Percentiles rank a stretch among this genome's conserved stretches.
phyloP scores from a whole-genome alignment of 2,888 invertebrate genomes.

The Aporophyla lueneburgensis region DNA sequence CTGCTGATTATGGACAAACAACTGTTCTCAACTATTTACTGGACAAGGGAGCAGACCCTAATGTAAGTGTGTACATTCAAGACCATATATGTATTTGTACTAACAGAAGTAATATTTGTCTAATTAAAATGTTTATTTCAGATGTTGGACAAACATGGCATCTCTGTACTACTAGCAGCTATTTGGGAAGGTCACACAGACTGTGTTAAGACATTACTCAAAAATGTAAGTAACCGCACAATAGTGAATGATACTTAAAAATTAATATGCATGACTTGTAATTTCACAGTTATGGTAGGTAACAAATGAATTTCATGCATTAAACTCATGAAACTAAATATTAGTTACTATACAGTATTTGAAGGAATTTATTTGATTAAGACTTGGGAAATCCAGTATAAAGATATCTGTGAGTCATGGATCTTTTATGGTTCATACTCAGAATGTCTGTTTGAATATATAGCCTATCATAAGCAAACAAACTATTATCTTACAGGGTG shows the following conservation, averaged over 20 bases:
- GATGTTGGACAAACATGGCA: constrained; percentile 98
- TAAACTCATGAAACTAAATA: constrained; percentile 5
- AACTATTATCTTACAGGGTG: constrained; percentile 91
- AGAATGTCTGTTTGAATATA: constrained; percentile 2
- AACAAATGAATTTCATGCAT: constrained; percentile 21
- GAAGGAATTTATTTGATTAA: background rate
- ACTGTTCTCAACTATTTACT: constrained; percentile 97
- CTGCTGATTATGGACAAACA: constrained; percentile 98
- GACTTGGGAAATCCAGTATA: background rate
- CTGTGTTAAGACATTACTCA: constrained; percentile 96
- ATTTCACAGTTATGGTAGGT: constrained; percentile 32
- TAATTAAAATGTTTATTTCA: constrained; percentile 79
- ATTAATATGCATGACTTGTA: constrained; percentile 58
- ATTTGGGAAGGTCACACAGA: constrained; percentile 99
- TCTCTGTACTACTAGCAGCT: constrained; percentile 97
- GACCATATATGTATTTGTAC: background rate
- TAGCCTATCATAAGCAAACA: constrained; percentile 17
- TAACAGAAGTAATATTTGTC: constrained; percentile 2
- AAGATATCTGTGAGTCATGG: constrained; percentile 7
- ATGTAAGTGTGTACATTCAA: constrained; percentile 91
- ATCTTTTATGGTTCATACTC: background rate
- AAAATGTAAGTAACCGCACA: constrained; percentile 92
- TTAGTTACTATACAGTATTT: background rate
- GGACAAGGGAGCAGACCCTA: constrained; percentile 97
- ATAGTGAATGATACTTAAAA: constrained; percentile 10